A percentile compares a stretch with the other conserved stretches of the same genome.
Conservation (phyloP, 2,113 vertebrate genomes). For the Siniperca chuatsi region DNA sequence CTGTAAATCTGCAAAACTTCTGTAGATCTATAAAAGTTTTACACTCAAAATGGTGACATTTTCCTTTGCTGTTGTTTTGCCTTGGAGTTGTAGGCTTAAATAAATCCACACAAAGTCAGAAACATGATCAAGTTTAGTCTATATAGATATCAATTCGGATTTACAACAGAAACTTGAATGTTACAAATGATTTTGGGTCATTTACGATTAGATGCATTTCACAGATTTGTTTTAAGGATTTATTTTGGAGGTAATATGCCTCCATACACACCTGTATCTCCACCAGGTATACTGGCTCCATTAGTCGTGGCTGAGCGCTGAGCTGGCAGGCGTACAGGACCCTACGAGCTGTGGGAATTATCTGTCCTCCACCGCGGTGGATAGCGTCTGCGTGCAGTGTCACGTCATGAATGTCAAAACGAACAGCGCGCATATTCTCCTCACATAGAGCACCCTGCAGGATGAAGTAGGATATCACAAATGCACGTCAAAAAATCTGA, state of each 20-base stretch:
- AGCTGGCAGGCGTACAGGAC: slow-evolving; percentile 93
- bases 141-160: neutral
- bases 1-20: neutral
- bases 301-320: slow-evolving; percentile 91
- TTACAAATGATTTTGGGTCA: neutral
- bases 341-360: slow-evolving; percentile 93
- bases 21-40: neutral
- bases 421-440: slow-evolving; percentile 92
- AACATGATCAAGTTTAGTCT: neutral
- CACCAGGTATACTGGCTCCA: slow-evolving; percentile 96
- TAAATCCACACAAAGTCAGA: neutral
- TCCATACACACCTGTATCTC: slow-evolving; percentile 91
- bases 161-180: neutral
- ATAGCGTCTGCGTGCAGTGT: slow-evolving; percentile 93
- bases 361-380: slow-evolving; percentile 95
- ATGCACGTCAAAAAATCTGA: neutral
- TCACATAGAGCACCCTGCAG: slow-evolving; percentile 91
- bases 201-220: neutral
- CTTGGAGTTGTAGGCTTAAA: neutral
- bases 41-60: neutral
- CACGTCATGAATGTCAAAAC: slow-evolving; percentile 93
- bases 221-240: neutral
- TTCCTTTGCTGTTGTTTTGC: neutral
- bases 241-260: neutral
- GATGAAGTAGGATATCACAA: neutral